Evolutionary conservation across 2,888 invertebrate genomes (phyloP).

Genomic region (Carabus problematicus): DNA sequence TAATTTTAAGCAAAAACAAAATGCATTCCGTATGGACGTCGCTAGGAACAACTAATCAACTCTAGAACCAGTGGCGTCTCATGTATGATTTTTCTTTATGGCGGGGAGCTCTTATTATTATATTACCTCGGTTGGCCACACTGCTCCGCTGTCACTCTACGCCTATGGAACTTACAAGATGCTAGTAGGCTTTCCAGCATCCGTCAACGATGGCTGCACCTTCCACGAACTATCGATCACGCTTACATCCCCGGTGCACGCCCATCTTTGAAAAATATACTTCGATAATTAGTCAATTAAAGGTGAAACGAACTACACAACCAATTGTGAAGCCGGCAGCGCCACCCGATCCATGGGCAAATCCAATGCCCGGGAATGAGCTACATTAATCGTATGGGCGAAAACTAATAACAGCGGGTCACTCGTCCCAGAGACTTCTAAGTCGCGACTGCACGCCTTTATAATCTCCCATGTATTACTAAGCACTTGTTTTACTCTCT

Average conservation of each 20-base stretch:
- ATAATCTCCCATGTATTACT: constrained; percentile 21
- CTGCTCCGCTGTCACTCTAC: too few species aligned
- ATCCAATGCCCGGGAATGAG: constrained; percentile 26
- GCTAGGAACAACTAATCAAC: constrained; percentile 36
- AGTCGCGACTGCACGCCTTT: not conserved
- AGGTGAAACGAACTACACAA: constrained; percentile 29
- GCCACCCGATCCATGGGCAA: not conserved
- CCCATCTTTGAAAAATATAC: constrained; percentile 53
- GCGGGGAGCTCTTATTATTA: not conserved
- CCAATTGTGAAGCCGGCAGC: not conserved
- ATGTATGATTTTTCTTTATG: not conserved
- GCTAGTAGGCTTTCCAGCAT: not conserved
- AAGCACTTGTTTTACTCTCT: constrained; percentile 8
- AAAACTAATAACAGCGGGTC: constrained; percentile 33
- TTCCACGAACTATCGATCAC: constrained; percentile 38
- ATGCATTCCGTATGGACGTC: constrained; percentile 30
- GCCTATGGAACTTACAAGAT: too few species aligned
- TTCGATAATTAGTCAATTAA: constrained; percentile 45
- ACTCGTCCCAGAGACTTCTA: not conserved
- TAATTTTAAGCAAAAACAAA: constrained; percentile 42
- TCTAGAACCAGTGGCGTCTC: not conserved
- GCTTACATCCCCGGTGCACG: constrained; percentile 44
- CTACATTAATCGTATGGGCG: constrained; percentile 40
- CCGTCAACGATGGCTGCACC: constrained; percentile 8
- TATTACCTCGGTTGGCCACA: too few species aligned